These are phyloP conservation scores for Peribatodes rhomboidaria DNA, from an alignment of 2,888 invertebrate species.

Conservation along the genomic window DNA sequence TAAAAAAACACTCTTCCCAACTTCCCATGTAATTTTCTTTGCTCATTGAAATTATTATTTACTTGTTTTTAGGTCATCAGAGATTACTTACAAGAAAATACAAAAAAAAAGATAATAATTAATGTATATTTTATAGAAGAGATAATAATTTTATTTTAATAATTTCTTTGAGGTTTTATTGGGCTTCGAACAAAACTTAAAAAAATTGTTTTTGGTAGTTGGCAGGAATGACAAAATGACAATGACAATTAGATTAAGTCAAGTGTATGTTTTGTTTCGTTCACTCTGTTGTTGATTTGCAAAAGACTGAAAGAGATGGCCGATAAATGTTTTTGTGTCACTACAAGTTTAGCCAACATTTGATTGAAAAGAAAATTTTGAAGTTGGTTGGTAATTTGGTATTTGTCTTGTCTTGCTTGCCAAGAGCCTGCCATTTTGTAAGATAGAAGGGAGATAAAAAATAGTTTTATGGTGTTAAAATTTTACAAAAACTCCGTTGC, in stretches of 20 bases:
- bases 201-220: constrained; percentile 66
- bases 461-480: constrained; percentile 87
- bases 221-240: constrained; percentile 67
- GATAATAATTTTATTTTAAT: no score
- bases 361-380: constrained; percentile 38
- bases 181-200: constrained; percentile 38
- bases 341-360: constrained; percentile 70
- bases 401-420: constrained; percentile 51
- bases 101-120: no score
- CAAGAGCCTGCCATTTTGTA: constrained; percentile 87
- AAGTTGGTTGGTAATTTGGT: constrained; percentile 53
- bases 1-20: no score
- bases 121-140: no score
- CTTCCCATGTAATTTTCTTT: no score
- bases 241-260: constrained; percentile 40
- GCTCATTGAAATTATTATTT: no score
- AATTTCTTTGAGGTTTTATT: no score
- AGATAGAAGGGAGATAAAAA: constrained; percentile 86
- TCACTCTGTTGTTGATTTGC: constrained; percentile 29
- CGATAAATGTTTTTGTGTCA: constrained; percentile 53
- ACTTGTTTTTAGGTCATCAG: no score
- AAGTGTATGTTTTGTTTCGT: constrained; percentile 54
- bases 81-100: no score
- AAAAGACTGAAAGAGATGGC: constrained; percentile 56
- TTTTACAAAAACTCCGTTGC: constrained; percentile 82